A percentile compares a stretch with the other conserved stretches of the same genome.
Evolutionary conservation across 2,113 vertebrate species (phyloP).

Genomic region (Podarcis cretensis): DNA sequence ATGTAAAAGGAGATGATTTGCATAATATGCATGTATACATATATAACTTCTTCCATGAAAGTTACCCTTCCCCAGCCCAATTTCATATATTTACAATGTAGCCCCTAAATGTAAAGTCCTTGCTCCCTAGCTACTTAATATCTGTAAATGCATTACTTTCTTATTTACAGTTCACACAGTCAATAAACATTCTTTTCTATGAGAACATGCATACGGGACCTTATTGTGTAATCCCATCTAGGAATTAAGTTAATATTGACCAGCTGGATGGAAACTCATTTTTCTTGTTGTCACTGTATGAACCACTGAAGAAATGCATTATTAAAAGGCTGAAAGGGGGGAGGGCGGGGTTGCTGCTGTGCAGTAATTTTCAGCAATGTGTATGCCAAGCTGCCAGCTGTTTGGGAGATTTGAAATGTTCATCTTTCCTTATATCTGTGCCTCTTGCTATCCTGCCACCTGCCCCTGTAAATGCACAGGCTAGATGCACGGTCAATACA

Average conservation of each 20-base stretch:
- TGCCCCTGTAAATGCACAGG: not conserved
- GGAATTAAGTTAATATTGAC: slow-evolving; percentile 60
- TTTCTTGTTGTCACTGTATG: slow-evolving; percentile 63
- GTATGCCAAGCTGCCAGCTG: slow-evolving; percentile 42
- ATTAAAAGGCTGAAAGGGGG: slow-evolving; percentile 54
- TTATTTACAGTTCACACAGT: slow-evolving; percentile 4
- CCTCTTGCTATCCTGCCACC: not conserved
- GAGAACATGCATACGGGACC: slow-evolving; percentile 43
- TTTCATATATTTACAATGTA: not conserved
- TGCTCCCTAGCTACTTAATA: not conserved
- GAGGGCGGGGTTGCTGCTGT: slow-evolving; percentile 32
- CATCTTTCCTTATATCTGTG: not conserved
- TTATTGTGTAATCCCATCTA: slow-evolving; percentile 53
- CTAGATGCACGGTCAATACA: not conserved
- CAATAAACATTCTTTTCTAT: slow-evolving; percentile 37
- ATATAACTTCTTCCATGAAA: not conserved
- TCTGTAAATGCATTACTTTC: slow-evolving; percentile 38
- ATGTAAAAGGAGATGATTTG: not conserved
- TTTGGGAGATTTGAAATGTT: slow-evolving; percentile 38
- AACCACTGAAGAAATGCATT: slow-evolving; percentile 57
- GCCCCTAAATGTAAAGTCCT: not conserved
- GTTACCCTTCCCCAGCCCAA: not conserved
- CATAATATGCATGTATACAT: not conserved
- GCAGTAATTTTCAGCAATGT: slow-evolving; percentile 56
- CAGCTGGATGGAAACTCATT: slow-evolving; percentile 47